phyloP scores from a whole-genome alignment of 2,888 invertebrate genomes.

The Lasioglossum vierecki region DNA sequence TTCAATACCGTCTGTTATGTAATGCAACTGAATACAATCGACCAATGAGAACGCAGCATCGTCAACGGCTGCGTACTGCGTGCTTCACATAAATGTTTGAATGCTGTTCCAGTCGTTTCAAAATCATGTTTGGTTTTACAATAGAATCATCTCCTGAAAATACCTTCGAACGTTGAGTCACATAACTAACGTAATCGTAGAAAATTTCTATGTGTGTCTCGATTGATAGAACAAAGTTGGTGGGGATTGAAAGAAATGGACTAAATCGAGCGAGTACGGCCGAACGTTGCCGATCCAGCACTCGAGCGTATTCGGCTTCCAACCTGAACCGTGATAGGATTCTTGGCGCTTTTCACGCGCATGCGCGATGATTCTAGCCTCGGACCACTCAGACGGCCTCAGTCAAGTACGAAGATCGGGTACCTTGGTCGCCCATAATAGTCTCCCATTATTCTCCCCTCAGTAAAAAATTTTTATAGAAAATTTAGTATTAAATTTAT shows the following conservation, averaged over 20 bases:
- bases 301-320: conserved; percentile 46
- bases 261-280: conserved; percentile 39
- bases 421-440: no score
- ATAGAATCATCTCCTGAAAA: conserved; percentile 16
- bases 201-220: conserved; percentile 41
- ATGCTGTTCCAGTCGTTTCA: conserved; percentile 16
- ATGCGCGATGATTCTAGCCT: no score
- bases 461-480: no score
- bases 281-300: conserved; percentile 53
- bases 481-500: no score
- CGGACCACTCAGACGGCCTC: no score
- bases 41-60: conserved; percentile 9
- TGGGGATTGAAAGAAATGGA: conserved; percentile 54
- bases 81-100: neutral
- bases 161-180: conserved; percentile 32
- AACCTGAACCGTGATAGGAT: conserved; percentile 18
- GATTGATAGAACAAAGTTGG: conserved; percentile 42
- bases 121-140: conserved; percentile 21
- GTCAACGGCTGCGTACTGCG: neutral
- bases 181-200: conserved; percentile 21
- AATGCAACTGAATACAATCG: neutral
- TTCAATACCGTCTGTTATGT: neutral
- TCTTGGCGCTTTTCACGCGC: no score
- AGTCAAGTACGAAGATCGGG: no score
- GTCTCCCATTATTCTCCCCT: no score